Evolutionary conservation across 2,888 invertebrate genomes (phyloP).

Genomic region (Torymus texanus): DNA sequence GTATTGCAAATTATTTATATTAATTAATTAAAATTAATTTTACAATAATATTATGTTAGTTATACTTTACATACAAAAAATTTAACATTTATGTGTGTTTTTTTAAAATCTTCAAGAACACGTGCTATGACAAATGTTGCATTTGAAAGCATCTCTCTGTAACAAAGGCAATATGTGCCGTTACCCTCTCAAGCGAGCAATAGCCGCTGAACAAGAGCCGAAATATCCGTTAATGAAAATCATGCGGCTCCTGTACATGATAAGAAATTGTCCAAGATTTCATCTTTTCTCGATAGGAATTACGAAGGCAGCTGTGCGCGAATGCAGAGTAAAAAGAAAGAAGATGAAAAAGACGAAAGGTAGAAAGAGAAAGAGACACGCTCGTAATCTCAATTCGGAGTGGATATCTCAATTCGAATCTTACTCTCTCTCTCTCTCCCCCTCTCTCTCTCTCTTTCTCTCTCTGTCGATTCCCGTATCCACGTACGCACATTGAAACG

Average conservation of each 20-base stretch:
- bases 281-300: slow-evolving; percentile 4
- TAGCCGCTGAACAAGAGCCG: no score
- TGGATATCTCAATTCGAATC: slow-evolving; percentile 54
- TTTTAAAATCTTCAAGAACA: no score
- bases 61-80: no score
- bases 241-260: slow-evolving; percentile 9
- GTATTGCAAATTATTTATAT: no score
- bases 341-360: background rate
- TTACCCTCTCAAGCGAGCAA: background rate
- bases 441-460: no score
- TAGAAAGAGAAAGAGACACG: background rate
- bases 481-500: slow-evolving; percentile 29
- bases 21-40: no score
- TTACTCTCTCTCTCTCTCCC: background rate
- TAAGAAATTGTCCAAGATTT: slow-evolving; percentile 23
- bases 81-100: no score
- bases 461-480: background rate
- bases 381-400: slow-evolving; percentile 51
- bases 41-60: no score
- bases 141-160: no score
- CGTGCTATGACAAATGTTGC: no score
- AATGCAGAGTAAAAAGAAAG: background rate
- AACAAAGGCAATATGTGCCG: background rate
- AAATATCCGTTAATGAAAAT: slow-evolving; percentile 25
- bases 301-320: background rate